Percentiles rank a stretch among this genome's conserved stretches.
phyloP scores from a whole-genome alignment of 2,113 vertebrate species.

The Toxotes jaculatrix region DNA sequence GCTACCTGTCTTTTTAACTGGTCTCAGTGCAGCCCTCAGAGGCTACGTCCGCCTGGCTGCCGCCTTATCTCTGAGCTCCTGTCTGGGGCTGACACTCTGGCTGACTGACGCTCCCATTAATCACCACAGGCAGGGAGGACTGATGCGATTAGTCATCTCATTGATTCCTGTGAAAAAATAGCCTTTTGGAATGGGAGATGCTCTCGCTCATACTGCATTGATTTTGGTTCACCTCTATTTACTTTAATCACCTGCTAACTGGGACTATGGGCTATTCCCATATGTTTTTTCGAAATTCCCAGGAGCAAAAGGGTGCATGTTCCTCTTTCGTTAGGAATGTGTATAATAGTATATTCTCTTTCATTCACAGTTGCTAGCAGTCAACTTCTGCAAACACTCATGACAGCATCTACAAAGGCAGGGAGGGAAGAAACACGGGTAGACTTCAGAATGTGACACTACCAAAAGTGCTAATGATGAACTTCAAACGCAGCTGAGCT shows the following conservation, averaged over 20 bases:
- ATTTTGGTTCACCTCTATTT: constrained; percentile 84
- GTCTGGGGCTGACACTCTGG: constrained; percentile 72
- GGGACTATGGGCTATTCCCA: constrained; percentile 61
- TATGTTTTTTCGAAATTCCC: constrained; percentile 28
- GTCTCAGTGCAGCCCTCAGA: constrained; percentile 51
- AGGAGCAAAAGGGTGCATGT: constrained; percentile 14
- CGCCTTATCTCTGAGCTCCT: constrained; percentile 72
- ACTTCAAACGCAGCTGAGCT: constrained; percentile 65
- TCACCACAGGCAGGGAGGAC: constrained; percentile 77
- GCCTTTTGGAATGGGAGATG: constrained; percentile 72
- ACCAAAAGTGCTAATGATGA: constrained; percentile 72
- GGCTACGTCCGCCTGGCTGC: constrained; percentile 53
- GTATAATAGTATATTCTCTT: constrained; percentile 11
- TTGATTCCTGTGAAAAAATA: constrained; percentile 80
- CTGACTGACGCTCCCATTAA: constrained; percentile 82
- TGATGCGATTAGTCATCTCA: constrained; percentile 86
- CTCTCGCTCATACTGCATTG: constrained; percentile 76
- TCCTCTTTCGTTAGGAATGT: constrained; percentile 30
- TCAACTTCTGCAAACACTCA: constrained; percentile 25
- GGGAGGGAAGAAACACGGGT: constrained; percentile 23
- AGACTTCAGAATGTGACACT: constrained; percentile 31
- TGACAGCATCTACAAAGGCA: constrained; percentile 51
- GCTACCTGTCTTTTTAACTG: constrained; percentile 67
- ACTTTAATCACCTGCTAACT: constrained; percentile 83
- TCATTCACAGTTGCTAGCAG: constrained; percentile 32